These are phyloP conservation scores for Phthorimaea operculella DNA, from an alignment of 1,140 invertebrate species.

Conservation along the genomic window DNA sequence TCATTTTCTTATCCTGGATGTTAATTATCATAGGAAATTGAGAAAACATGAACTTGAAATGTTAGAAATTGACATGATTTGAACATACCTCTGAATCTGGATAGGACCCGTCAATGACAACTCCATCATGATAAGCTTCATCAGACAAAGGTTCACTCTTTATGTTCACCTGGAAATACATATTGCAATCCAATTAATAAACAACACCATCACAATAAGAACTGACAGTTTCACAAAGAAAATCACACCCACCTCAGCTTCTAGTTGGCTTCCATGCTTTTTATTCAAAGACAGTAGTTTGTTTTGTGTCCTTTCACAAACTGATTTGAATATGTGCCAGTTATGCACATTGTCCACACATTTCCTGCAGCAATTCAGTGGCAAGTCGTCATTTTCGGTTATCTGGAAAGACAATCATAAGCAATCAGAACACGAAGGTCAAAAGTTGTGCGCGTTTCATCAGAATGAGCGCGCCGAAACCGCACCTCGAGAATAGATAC, in stretches of 20 bases:
- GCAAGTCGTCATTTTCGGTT: constrained; percentile 67
- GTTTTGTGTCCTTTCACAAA: constrained; percentile 68
- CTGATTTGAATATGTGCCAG: constrained; percentile 67
- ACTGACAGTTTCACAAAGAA: constrained; percentile 43
- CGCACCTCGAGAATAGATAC: constrained; percentile 56
- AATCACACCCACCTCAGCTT: constrained; percentile 54
- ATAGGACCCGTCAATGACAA: constrained; percentile 63
- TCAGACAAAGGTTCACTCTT: constrained; percentile 63
- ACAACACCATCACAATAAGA: constrained; percentile 21
- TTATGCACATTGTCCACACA: constrained; percentile 69
- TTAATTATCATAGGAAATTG: no score
- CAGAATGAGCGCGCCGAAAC: constrained; percentile 52
- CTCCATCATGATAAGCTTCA: constrained; percentile 64
- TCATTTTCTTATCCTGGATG: no score
- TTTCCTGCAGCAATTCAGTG: constrained; percentile 68
- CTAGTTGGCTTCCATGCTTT: constrained; percentile 61
- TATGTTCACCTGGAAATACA: constrained; percentile 62
- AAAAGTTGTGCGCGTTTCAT: constrained; percentile 54
- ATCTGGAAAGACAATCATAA: constrained; percentile 67
- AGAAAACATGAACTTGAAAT: no score
- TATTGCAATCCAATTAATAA: constrained; percentile 23
- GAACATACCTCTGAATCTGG: constrained; percentile 53
- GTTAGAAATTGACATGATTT: no score
- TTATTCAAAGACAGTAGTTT: constrained; percentile 66
- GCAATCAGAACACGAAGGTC: constrained; percentile 47